Base-by-base conservation (phyloP, 2,888 invertebrate species). In the Diachrysia chrysitis region DNA sequence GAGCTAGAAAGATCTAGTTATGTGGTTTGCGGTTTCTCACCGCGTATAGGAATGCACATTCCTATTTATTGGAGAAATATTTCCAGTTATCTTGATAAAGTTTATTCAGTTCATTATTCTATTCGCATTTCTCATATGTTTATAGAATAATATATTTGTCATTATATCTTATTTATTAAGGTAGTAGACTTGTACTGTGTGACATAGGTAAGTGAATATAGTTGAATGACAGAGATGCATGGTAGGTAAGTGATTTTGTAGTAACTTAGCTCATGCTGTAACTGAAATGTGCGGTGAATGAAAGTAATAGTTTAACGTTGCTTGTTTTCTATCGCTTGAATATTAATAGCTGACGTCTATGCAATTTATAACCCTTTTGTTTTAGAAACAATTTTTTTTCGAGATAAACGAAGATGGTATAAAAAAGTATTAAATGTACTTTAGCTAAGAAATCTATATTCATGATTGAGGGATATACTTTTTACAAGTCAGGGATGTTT, bases 11-110 rank as follows among this genome's bases (percentile, higher is more conserved):
- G 48, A 58, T 66, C 21, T 58, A 79, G 72, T 68, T 59, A 64
- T 71, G 72, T 59, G 79, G 82, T 79, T 79, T 81, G 82, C 58
- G 80, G 81, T 79, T 73, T 67, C 63, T 55, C 35, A 69, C 82
- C 79, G 68, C 70, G 23, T 53, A 19, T 17, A 63, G 55, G 69
- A 81, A 78, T 69, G 57, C 42, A 42, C 42, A 42, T 51, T 19
- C 48, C 48, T 60, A 42, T 81, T 68, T 66, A 72, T 71, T 58
- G 46, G 23, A 76, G 58, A 62, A 81, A 71, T 76, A 70, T 73
- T 69, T 66, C 35, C 56, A 67, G 35, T 63, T 55, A n/a, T 60
- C 5, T 25, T 9, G 17, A 19, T n/a, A 32, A 51, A 51, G 42
- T 42, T 42, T n/a, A 42, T 42, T 42, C 42, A 42, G 42, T n/a